A percentile compares a stretch with the other conserved stretches of the same genome.
Evolutionary conservation across 2,888 invertebrate species (phyloP).

Genomic region (Brachycybe producta): DNA sequence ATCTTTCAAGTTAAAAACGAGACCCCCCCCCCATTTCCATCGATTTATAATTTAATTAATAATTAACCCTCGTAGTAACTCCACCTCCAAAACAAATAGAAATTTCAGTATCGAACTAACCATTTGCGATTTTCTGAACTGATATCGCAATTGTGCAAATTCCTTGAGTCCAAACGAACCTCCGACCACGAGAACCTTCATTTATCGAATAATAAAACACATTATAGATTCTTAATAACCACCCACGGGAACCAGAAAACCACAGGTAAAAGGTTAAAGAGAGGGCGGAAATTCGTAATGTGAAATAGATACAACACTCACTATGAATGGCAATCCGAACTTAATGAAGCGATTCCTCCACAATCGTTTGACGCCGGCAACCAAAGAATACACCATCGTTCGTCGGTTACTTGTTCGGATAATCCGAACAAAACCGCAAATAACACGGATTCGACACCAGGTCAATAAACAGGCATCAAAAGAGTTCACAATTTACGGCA

Average conservation of each 20-base stretch:
- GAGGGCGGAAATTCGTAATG: too few species aligned
- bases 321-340: slow-evolving; percentile 58
- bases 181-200: slow-evolving; percentile 33
- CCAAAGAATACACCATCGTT: neutral
- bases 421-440: too few species aligned
- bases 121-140: slow-evolving; percentile 45
- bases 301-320: slow-evolving; percentile 56
- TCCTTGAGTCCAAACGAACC: slow-evolving; percentile 63
- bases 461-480: too few species aligned
- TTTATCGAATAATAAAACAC: neutral
- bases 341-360: slow-evolving; percentile 30
- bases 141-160: slow-evolving; percentile 52
- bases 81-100: neutral
- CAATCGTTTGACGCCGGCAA: neutral
- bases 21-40: slow-evolving; percentile 13
- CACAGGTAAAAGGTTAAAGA: too few species aligned
- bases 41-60: slow-evolving; percentile 24
- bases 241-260: too few species aligned
- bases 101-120: slow-evolving; percentile 28
- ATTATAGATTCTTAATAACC: too few species aligned
- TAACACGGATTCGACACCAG: too few species aligned
- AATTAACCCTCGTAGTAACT: neutral
- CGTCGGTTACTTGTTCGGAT: too few species aligned
- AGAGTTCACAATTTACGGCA: too few species aligned
- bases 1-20: slow-evolving; percentile 28